phyloP scores from a whole-genome alignment of 2,113 vertebrate genomes.

The Sapajus apella region DNA sequence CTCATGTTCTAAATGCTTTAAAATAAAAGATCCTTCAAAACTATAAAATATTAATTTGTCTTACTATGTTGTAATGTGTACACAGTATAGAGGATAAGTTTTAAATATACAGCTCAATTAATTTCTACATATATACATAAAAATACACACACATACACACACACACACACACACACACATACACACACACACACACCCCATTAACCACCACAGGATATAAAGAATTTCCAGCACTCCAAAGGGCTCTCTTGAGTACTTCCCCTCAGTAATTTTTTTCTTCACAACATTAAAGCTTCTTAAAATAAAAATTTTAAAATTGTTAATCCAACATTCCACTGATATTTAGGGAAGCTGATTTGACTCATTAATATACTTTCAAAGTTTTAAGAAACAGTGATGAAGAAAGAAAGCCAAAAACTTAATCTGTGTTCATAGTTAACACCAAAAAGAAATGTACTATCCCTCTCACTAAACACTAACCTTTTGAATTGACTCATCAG shows the following conservation, averaged over 20 bases:
- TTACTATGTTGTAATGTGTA: background rate
- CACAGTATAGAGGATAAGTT: background rate
- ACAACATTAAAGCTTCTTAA: background rate
- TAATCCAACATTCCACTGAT: background rate
- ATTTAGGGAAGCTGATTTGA: background rate
- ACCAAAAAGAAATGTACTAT: background rate
- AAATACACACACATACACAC: background rate
- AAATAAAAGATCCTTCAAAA: slow-evolving; percentile 41
- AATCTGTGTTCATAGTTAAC: background rate
- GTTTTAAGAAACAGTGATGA: slow-evolving; percentile 19
- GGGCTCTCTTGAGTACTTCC: background rate
- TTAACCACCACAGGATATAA: background rate
- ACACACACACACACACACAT: background rate
- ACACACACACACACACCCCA: background rate
- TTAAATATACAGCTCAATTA: background rate
- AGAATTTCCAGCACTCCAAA: background rate
- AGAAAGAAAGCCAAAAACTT: background rate
- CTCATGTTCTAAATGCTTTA: slow-evolving; percentile 41
- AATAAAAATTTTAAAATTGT: background rate
- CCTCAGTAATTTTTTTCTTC: background rate
- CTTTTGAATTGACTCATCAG: slow-evolving; percentile 22
- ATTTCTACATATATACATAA: background rate
- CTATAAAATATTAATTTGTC: slow-evolving; percentile 17
- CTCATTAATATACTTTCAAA: background rate
- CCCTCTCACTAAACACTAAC: background rate